Evolutionary conservation across 2,888 invertebrate genomes (phyloP).

Genomic region (Tiliacea aurago): DNA sequence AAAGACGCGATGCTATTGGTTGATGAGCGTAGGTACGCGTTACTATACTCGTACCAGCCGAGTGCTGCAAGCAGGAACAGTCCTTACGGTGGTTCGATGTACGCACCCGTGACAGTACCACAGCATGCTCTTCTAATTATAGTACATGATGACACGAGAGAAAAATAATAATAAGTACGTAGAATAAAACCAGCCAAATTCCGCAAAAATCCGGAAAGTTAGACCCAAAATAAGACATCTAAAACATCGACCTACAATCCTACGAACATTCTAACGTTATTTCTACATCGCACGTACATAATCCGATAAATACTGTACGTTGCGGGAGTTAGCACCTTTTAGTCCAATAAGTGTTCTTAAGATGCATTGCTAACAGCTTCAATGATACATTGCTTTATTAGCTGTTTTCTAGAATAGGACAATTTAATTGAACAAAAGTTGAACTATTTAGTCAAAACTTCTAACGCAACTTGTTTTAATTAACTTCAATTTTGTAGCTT

Average conservation of each 20-base stretch:
- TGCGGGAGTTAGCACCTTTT: conserved; percentile 52
- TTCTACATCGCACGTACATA: conserved; percentile 9
- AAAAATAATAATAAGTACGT: neutral
- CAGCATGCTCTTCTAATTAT: too few relatives aligned
- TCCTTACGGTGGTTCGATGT: too few relatives aligned
- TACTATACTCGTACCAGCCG: too few relatives aligned
- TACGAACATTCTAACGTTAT: neutral
- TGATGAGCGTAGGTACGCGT: too few relatives aligned
- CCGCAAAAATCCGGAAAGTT: accelerated
- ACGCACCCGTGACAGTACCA: too few relatives aligned
- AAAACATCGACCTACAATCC: neutral
- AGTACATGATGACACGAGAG: too few relatives aligned
- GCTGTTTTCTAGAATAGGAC: neutral
- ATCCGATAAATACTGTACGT: conserved; percentile 56
- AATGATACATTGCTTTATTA: conserved; percentile 21
- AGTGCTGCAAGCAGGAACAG: too few relatives aligned
- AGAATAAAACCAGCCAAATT: neutral
- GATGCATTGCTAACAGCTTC: conserved; percentile 47
- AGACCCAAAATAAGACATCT: neutral
- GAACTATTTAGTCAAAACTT: neutral
- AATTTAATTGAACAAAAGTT: neutral
- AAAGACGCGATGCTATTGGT: too few relatives aligned
- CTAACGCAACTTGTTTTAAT: neutral
- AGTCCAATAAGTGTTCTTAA: conserved; percentile 43
- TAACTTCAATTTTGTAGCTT: too few relatives aligned